Percentiles rank a stretch among this genome's conserved stretches.
phyloP scores from a whole-genome alignment of 2,113 vertebrate species.

The Gulo gulo region DNA sequence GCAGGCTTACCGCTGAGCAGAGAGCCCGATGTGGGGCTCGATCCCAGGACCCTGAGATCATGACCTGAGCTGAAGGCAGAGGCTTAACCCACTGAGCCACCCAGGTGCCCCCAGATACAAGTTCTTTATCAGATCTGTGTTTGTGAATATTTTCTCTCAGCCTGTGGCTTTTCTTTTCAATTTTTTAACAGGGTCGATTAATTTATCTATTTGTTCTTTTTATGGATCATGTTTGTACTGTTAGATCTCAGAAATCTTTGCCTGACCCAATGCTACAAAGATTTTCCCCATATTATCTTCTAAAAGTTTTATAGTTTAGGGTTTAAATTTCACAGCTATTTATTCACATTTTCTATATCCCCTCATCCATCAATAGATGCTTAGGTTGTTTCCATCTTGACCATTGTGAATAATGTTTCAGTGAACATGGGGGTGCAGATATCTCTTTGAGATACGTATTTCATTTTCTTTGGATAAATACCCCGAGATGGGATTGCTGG shows the following conservation, averaged over 20 bases:
- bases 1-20: too few species aligned
- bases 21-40: too few species aligned
- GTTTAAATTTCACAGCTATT: neutral
- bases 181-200: neutral
- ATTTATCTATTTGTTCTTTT: neutral
- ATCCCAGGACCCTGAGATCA: too few species aligned
- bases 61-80: too few species aligned
- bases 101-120: too few species aligned
- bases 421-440: neutral
- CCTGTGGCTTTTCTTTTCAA: neutral
- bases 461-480: neutral
- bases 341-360: neutral
- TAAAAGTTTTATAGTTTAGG: neutral
- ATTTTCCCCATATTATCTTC: neutral
- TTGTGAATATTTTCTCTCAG: neutral
- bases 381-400: neutral
- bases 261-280: neutral
- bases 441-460: neutral
- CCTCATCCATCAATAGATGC: neutral
- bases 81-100: too few species aligned
- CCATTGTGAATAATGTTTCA: neutral
- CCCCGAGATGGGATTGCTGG: neutral
- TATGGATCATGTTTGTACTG: neutral
- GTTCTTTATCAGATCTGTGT: neutral
- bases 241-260: neutral